Evolutionary conservation across 2,797 vertebrate species (phyloP), one percentile per base, ranked within the genome.

Genomic region (Pseudomugil gertrudae): DNA sequence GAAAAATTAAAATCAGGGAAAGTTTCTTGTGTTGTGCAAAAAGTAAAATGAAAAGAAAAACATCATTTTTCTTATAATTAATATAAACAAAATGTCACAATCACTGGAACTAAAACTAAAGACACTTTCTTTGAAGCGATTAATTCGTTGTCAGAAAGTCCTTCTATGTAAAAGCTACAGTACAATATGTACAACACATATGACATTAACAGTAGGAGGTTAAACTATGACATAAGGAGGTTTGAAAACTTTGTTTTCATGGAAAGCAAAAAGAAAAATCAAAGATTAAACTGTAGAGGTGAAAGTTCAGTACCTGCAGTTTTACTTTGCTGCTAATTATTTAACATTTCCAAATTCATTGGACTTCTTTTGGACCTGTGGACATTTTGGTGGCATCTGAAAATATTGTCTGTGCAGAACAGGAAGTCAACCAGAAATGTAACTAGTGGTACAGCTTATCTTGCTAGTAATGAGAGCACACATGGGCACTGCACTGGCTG

Each of bases 181-280:
- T 57, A 76, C 24, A 58, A n/a, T 89, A 89, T 92, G 74, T 89
- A 90, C 85, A 92, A 57, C 50, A 70, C 47, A 70, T 27, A 1
- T 11, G 26, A 54, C 66, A 40, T 53, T 13, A 48, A 56, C 7
- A 48, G 14, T n/a, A 45, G 50, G 13, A 33, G 52, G n/a, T 24
- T 50, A 64, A 24, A 43, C 57, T 55, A 51, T 64, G 27, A 74
- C 62, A 68, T 21, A 63, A 47, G 55, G 38, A 69, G 58, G 72
- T 71, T 43, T 23, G 64, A 69, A 26, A 38, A 59, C 45, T 64
- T 36, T 60, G 48, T 72, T 36, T 74, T 75, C 57, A 66, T 66
- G 38, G 65, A 72, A 67, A 69, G 50, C 32, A 14, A 43, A 66
- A 68, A 53, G 60, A 26, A 21, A 52, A n/a, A 50, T 19, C 38